Base-by-base conservation (phyloP, 2,113 vertebrate genomes). In the Trogon surrucura region DNA sequence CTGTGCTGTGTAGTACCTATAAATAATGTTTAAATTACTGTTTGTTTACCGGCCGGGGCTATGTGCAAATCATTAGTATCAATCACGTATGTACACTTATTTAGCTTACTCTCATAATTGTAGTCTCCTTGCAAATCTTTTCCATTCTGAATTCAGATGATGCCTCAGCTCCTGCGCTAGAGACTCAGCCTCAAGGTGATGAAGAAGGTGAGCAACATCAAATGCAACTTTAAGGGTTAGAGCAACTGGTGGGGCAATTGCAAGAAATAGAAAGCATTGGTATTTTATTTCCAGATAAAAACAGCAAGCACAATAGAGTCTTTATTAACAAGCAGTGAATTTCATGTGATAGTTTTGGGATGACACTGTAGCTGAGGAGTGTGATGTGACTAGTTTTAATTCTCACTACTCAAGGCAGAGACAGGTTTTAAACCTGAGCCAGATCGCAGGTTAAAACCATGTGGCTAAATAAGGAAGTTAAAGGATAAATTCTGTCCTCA, bases 81-180 rank as follows among this genome's bases (percentile, higher is more conserved):
- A 95, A 7, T 95, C 94, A 97, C 17, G 91, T 93, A 95, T 96
- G 90, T 97, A 73, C 96, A 98, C 95, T 98, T 95, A 98, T 98
- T 97, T 98, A 97, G 95, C 97, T 99, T 98, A 98, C 98, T 98
- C 97, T 99, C 95, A 97, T 99, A 99, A 99, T 99, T 98, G 99
- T 99, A 99, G 99, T 99, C 98, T 99, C 99, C 98, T 99, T 99
- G 99, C 99, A 99, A 99, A 99, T 99, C 98, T 99, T 99, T 98
- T 99, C 99, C 98, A 98, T 99, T 99, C 99, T 99, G 98, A 99
- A 99, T 98, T 98, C 99, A 99, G 99, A 99, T 99, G 99, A 99
- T 96, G 97, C 98, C 77, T 98, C 98, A 53, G 98, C 98, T 79
- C 98, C 98, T 1, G 98, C 98, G 30, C 92, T 99, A 97, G 99